Base-by-base conservation (phyloP, 2,797 vertebrate genomes). In the Limnodromus scolopaceus region DNA sequence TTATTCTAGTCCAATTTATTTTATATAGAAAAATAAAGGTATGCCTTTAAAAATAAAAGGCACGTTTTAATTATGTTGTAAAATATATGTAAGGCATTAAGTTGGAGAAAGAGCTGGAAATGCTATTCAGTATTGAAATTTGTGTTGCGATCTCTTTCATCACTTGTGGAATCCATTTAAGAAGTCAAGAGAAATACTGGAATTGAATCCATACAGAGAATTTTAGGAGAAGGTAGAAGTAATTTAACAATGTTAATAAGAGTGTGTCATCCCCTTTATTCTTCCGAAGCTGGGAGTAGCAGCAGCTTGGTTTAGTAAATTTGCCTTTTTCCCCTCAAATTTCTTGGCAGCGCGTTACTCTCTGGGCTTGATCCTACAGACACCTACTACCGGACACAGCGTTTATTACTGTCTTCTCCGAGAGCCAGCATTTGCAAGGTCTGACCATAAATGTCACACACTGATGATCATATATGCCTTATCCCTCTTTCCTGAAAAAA, bases 391-490 rank as follows among this genome's bases (percentile, higher is more conserved):
- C 27, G 60, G 68, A 5, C 54, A 12, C n/a, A 9, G 70, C 1
- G 22, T 25, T 66, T 36, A 13, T 12, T 13, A 20, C 72, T 22
- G 45, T 4, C 74, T 18, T n/a, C 39, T 58, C 74, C 7, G 0
- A 41, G 45, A 49, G 60, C 25, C 28, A 23, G 17, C 25, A 79
- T 70, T 91, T 48, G 76, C 64, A 46, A 82, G 91, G 83, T 88
- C 69, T 96, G 84, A 76, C 79, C 91, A 17, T 45, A 76, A 71
- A 23, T 58, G 68, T 93, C 96, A 58, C 82, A 51, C 57, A 74
- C 87, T 74, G 87, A 68, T 87, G 86, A 71, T 97, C 84, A 92
- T 64, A 92, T 64, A 97, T 91, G 96, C 96, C 96, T 97, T 96
- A 96, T 7, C 77, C 49, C 3, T 61, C 87, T 38, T 95, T 96